Base-by-base conservation (phyloP, 30 jellyfish, hydroid and myxozoan species). In the Aurelia coerulea region DNA sequence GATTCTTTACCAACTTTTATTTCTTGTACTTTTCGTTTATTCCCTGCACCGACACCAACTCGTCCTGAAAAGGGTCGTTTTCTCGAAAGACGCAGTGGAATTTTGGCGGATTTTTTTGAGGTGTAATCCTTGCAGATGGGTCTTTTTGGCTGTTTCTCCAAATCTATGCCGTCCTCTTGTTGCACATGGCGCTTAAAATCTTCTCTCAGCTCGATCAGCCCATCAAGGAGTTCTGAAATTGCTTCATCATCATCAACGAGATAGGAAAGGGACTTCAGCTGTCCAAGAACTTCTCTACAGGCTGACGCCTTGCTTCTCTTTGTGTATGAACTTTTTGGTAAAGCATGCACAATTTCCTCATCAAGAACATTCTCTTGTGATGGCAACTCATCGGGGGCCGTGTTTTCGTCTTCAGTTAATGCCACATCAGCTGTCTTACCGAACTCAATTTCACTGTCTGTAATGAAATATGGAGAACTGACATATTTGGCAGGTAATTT, bases 191-290 rank as follows among this genome's bases (percentile, higher is more conserved):
- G 1, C 12, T 29, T 62, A 62, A 62, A 62, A 29, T 62, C 71
- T 62, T 62, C 71, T 62, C 12, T 62, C 31, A 62, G 10, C 71
- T 62, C 71, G 71, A 62, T 62, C 34, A 62, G 71, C 34, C 71
- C 71, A 17, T 18, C 71, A 18, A 62, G 34, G 34, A 62, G 34
- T 62, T 62, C 71, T 5, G 34, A 29, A 18, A 62, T 62, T 3
- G 34, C 71, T 17, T 62, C 34, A 62, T 62, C 71, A 10, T 62
- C 71, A 62, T 62, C 71, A 29, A 62, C 71, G 34, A 62, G 34
- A 62, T 62, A 62, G 10, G 34, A 17, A 7, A 29, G 34, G 34
- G 71, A 62, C 31, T 62, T 62, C 34, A 62, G 9, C 34, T 62
- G 34, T 62, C 71, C 29, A 62, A 62, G 71, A 29, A 62, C 34